Conservation (phyloP, 1,140 invertebrate species). For the Holcopasites calliopsidis region DNA sequence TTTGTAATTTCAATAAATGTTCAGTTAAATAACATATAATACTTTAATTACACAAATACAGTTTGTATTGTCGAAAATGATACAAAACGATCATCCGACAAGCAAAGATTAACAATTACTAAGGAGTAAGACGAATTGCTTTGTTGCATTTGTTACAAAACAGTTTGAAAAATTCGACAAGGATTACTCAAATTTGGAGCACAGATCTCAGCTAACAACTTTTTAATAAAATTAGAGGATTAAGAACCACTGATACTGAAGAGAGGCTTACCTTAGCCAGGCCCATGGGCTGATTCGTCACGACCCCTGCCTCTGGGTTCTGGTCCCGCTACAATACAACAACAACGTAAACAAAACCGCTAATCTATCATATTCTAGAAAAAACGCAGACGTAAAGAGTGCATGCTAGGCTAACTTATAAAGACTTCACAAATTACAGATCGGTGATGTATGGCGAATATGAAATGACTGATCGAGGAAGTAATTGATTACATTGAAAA, state of each 20-base stretch:
- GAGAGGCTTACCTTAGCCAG: conserved; percentile 73
- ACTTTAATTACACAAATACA: neutral
- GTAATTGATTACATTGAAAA: neutral
- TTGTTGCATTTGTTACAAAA: neutral
- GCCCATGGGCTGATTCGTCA: conserved; percentile 75
- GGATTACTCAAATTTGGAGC: neutral
- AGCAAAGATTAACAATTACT: neutral
- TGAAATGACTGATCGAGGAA: conserved; percentile 21
- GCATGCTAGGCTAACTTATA: conserved; percentile 52
- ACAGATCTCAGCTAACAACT: neutral
- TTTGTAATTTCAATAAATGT: too few relatives aligned
- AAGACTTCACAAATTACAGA: conserved; percentile 51
- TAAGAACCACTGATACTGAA: conserved; percentile 44
- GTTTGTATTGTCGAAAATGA: neutral
- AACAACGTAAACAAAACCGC: conserved; percentile 79
- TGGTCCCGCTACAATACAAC: conserved; percentile 78
- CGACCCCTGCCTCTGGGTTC: conserved; percentile 74
- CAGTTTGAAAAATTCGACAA: neutral
- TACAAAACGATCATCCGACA: neutral
- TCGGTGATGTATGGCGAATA: conserved; percentile 16
- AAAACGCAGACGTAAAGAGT: conserved; percentile 45
- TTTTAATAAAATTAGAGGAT: conserved; percentile 17
- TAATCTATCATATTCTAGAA: conserved; percentile 71
- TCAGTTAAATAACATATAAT: neutral
- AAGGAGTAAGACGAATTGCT: neutral